phyloP scores from a whole-genome alignment of 1,140 invertebrate genomes.

The Bradysia coprophila region DNA sequence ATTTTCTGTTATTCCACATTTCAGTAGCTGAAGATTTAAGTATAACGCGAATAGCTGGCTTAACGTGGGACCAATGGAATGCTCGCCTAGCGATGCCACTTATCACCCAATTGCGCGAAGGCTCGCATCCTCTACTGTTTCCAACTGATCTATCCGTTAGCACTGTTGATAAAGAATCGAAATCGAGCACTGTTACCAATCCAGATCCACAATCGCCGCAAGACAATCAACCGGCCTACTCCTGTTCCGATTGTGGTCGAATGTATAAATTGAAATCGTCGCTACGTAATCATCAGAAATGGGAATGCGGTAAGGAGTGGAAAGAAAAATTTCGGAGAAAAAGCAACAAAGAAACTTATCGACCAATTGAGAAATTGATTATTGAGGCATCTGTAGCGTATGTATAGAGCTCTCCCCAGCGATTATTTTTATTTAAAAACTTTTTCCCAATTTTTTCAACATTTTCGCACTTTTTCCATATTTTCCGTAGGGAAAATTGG shows the following conservation, averaged over 20 bases:
- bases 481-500: too few relatives aligned
- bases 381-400: too few relatives aligned
- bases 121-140: slow-evolving; percentile 18
- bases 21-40: slow-evolving; percentile 39
- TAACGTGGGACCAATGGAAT: slow-evolving; percentile 46
- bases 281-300: slow-evolving; percentile 68
- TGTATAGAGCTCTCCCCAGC: too few relatives aligned
- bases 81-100: slow-evolving; percentile 33
- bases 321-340: too few relatives aligned
- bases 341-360: too few relatives aligned
- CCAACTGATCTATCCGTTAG: slow-evolving; percentile 20
- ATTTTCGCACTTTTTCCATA: too few relatives aligned
- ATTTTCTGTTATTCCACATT: too few relatives aligned
- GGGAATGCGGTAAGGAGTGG: slow-evolving; percentile 75
- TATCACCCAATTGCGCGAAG: slow-evolving; percentile 26
- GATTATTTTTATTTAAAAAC: too few relatives aligned
- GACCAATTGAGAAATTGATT: too few relatives aligned
- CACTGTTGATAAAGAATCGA: slow-evolving; percentile 4
- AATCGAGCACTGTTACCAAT: slow-evolving; percentile 12
- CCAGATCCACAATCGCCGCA: neutral
- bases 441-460: too few relatives aligned
- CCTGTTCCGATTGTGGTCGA: slow-evolving; percentile 57
- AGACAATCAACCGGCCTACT: slow-evolving; percentile 27
- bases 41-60: slow-evolving; percentile 40
- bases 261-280: slow-evolving; percentile 72